A percentile compares a stretch with the other conserved stretches of the same genome.
These are phyloP conservation scores for Umimayanthus kanabou DNA, from an alignment of 92 coral and sea anemone species.

Conservation along the genomic window DNA sequence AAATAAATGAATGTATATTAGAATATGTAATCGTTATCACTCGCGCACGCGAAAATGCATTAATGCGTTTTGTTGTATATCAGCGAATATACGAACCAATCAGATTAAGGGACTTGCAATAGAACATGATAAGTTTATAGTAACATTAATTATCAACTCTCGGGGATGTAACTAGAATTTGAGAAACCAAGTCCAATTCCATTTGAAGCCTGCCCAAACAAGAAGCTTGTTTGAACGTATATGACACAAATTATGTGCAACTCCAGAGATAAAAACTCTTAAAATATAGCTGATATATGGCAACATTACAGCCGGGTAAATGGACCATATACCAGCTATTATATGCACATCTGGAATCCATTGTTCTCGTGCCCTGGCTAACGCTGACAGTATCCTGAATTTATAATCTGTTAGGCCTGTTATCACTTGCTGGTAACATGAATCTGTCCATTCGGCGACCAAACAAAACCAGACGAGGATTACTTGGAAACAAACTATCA, in stretches of 20 bases:
- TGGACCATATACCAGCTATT: no score
- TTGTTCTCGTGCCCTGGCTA: background rate
- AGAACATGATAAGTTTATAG: no score
- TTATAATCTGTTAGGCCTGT: background rate
- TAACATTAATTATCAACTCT: no score
- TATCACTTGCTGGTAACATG: constrained; percentile 61
- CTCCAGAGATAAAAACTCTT: background rate
- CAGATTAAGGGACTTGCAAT: no score
- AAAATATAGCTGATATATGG: background rate
- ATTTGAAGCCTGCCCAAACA: background rate
- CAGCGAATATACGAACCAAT: no score
- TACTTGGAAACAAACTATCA: constrained; percentile 35
- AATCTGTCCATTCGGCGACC: constrained; percentile 73
- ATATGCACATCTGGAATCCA: background rate
- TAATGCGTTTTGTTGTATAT: no score
- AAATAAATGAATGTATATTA: no score
- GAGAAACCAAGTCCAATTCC: background rate
- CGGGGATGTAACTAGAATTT: no score
- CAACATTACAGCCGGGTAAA: background rate
- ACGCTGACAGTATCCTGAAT: constrained; percentile 12
- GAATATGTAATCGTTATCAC: no score
- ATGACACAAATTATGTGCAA: background rate
- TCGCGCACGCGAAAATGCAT: no score
- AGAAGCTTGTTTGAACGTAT: background rate
- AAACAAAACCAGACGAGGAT: constrained; percentile 51